Evolutionary conservation across 2,888 invertebrate species (phyloP), one percentile per base, ranked within the genome.

Genomic region (Scaptomyza parva): DNA sequence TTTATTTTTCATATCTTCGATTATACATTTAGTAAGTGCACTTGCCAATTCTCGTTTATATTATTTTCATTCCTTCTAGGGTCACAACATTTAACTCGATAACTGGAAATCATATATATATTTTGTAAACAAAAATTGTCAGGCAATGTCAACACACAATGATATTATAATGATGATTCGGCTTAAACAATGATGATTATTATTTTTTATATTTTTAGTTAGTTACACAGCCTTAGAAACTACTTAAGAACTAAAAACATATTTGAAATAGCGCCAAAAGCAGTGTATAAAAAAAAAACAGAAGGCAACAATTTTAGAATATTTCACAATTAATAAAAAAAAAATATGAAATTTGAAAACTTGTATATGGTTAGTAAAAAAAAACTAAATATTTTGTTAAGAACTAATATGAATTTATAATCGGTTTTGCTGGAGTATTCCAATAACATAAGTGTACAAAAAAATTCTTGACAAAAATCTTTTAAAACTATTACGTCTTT

Each of bases 11-110:
- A 67, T 74, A 70, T 47, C 53, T 62, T 70, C 50, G 45, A 53
- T 65, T 86, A 79, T 83, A 89, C 78, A 88, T 74, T 89, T 88
- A 88, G 90, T 91, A 91, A 91, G 91, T 91, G 91, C 91, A 91
- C 91, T 91, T 91, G 90, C 91, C 91, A 91, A 91, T 91, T 89
- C 81, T 90, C 88, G 78, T 88, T 86, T 72, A 70, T 65, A 53
- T 61, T 48, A 58, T 57, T 63, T 64, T 74, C 70, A 61, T 71
- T 71, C 60, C 59, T 47, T 77, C 65, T 51, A 68, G 60, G 35
- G 39, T 77, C 65, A 76, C 75, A 76, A 76, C 68, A 68, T 72
- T 59, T 59, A 72, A 39, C 48, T 64, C 61, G 44, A 55, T 41
- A 75, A 59, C 20, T 51, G 59, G 39, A 70, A 69, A 61, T 51